phyloP scores from a whole-genome alignment of 1,140 invertebrate genomes.

The Platorchestia sp. region DNA sequence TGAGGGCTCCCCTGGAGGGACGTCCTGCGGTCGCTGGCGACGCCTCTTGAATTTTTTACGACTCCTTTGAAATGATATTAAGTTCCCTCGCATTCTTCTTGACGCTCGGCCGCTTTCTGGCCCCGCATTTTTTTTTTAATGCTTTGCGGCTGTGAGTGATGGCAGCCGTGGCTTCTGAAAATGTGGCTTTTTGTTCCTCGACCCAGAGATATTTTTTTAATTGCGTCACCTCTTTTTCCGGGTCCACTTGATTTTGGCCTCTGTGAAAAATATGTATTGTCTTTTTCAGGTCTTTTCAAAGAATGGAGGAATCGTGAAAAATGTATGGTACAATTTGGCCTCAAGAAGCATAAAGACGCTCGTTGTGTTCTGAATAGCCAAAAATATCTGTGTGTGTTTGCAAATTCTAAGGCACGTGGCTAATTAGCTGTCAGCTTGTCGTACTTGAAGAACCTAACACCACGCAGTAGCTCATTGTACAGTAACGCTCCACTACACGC shows the following conservation, averaged over 20 bases:
- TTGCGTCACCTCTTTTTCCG: neutral
- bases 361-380: neutral
- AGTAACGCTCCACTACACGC: neutral
- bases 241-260: neutral
- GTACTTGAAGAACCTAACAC: neutral
- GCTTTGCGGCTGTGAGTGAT: neutral
- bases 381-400: neutral
- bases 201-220: neutral
- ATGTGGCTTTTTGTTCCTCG: neutral
- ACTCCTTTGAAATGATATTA: slow-evolving; percentile 19
- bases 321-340: no score
- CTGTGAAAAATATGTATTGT: neutral
- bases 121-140: neutral
- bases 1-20: neutral
- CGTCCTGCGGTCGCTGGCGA: neutral
- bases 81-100: slow-evolving; percentile 23
- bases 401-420: neutral
- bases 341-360: no score
- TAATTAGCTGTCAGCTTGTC: neutral
- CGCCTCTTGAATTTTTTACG: slow-evolving; percentile 24
- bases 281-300: neutral
- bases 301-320: neutral
- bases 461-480: neutral
- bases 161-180: neutral
- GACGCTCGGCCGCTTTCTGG: neutral